These are phyloP conservation scores for Rhinoderma darwinii DNA, from an alignment of 2,113 vertebrate species.

Conservation along the genomic window DNA sequence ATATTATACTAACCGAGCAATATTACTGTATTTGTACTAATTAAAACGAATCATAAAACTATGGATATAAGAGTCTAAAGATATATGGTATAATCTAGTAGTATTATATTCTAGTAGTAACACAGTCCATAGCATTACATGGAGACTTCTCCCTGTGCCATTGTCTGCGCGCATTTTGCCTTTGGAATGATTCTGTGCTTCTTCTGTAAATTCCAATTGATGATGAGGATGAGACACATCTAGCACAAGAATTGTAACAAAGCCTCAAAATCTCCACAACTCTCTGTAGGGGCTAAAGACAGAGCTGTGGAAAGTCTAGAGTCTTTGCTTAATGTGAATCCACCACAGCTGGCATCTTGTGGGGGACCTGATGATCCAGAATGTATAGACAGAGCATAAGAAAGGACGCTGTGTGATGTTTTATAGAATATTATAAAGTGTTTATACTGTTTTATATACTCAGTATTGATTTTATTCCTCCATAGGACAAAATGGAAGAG, in stretches of 20 bases:
- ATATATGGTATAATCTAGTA: no score
- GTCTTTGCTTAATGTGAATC: constrained; percentile 21
- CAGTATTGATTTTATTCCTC: constrained; percentile 57
- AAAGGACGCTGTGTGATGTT: not conserved
- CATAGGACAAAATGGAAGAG: constrained; percentile 94
- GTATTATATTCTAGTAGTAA: no score
- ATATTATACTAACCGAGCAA: no score
- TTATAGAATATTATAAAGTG: not conserved
- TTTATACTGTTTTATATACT: not conserved
- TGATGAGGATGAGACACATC: constrained; percentile 7
- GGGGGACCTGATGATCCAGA: not conserved
- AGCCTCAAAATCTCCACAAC: not conserved
- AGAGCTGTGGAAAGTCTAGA: constrained; percentile 11
- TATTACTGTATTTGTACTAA: not conserved
- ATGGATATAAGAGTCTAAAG: no score
- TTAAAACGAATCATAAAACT: not conserved
- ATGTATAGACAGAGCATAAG: not conserved
- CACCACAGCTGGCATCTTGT: not conserved
- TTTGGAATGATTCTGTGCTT: not conserved
- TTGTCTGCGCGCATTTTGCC: not conserved
- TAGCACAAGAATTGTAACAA: not conserved
- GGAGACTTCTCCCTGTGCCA: not conserved
- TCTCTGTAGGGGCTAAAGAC: constrained; percentile 10
- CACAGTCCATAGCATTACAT: not conserved
- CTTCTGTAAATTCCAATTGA: not conserved